Evolutionary conservation across 2,113 vertebrate species (phyloP).

Genomic region (Sminthopsis crassicaudata): DNA sequence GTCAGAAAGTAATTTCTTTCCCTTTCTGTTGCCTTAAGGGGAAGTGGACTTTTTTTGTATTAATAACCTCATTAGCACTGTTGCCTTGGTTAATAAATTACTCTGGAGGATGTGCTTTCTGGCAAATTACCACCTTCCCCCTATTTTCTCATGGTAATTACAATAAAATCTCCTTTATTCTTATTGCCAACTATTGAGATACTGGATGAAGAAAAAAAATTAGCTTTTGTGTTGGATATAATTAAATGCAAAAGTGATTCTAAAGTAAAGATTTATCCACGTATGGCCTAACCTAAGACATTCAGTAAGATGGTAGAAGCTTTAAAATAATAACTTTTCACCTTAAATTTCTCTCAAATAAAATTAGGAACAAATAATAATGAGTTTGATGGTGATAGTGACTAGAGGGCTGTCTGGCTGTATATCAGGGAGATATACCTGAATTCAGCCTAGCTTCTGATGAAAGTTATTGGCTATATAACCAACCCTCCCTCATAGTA

Average conservation of each 20-base stretch:
- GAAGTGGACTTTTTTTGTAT: slow-evolving; percentile 29
- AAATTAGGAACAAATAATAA: neutral
- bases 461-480: neutral
- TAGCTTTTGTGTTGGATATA: neutral
- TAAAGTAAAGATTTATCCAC: neutral
- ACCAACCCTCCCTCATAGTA: neutral
- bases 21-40: slow-evolving; percentile 32
- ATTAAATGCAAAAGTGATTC: slow-evolving; percentile 8
- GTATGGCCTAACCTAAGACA: neutral
- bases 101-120: slow-evolving; percentile 2
- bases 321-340: neutral
- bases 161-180: slow-evolving; percentile 36
- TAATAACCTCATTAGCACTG: slow-evolving; percentile 62
- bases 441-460: neutral
- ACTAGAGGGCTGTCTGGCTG: neutral
- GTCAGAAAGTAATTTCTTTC: slow-evolving; percentile 53
- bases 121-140: slow-evolving; percentile 13
- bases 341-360: neutral
- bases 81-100: slow-evolving; percentile 33
- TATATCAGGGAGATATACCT: neutral
- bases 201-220: neutral
- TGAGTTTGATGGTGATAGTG: neutral
- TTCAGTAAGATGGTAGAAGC: neutral
- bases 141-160: slow-evolving; percentile 44
- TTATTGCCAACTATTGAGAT: slow-evolving; percentile 13